Base-by-base conservation (phyloP, 2,797 vertebrate species). In the Muraenolepis orangiensis region DNA sequence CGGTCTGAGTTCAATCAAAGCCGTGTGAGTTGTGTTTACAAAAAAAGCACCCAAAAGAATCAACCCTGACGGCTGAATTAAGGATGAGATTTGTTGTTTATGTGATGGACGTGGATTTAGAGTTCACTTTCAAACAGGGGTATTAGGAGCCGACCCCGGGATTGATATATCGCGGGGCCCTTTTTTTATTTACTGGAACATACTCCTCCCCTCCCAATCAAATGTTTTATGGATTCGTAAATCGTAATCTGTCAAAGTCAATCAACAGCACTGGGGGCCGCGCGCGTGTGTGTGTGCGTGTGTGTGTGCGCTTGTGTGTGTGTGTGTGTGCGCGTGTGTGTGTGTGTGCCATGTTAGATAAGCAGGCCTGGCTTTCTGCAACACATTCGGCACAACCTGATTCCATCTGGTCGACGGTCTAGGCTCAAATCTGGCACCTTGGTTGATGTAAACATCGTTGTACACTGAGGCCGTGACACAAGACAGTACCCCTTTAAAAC, bases 1-100 rank as follows among this genome's bases (percentile, higher is more conserved):
- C 72, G 64, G 61, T 78, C 78, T 79, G 74, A 81, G 30, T 84
- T 84, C 36, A 85, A 85, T 87, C 77, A 80, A 80, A 80, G 78
- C 66, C 79, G 74, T 71, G 72, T 81, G 73, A 75, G 73, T 74
- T 81, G 76, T 81, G 80, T 86, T 79, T 84, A 82, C 77, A 72
- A 76, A 78, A 20, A 38, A 57, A 51, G 20, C 46, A 51, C 36
- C 46, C 11, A 77, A 80, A 81, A 72, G 72, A 81, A 84, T 76
- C 64, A 80, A 78, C 38, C 67, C 46, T 75, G 10, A 16, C 73
- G 77, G 78, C 78, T 81, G 78, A 85, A 82, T 82, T 84, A 73
- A 72, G 40, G 82, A 74, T 76, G 57, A 85, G 81, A 87, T 26
- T 38, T 70, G 70, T 80, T 73, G 71, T 82, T 87, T 87, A 76